Conservation (phyloP, 2,888 invertebrate genomes). For the Tinea trinotella region DNA sequence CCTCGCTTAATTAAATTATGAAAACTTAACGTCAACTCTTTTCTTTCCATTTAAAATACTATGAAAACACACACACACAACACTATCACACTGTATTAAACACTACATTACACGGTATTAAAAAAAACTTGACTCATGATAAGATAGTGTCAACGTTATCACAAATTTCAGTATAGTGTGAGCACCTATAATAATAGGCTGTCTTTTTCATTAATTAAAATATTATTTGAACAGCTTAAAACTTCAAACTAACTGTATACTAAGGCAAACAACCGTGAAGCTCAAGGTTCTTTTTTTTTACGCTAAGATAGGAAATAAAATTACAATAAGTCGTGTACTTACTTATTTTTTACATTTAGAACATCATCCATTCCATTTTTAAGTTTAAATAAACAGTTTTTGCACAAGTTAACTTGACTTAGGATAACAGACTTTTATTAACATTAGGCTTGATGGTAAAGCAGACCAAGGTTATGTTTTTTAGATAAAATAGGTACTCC, state of each 20-base stretch:
- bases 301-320: background rate
- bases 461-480: constrained; percentile 1
- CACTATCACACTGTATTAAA: background rate
- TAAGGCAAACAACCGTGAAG: background rate
- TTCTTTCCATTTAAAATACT: constrained; percentile 48
- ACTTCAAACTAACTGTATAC: background rate
- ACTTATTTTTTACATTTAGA: background rate
- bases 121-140: background rate
- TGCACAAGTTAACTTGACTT: background rate
- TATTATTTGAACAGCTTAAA: constrained; percentile 2
- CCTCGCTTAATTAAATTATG: constrained; percentile 68
- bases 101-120: constrained; percentile 5
- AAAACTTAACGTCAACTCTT: constrained; percentile 61
- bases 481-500: no score
- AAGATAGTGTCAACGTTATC: constrained; percentile 12
- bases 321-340: constrained; percentile 5
- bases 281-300: constrained; percentile 10
- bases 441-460: background rate
- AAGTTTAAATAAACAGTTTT: background rate
- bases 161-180: constrained; percentile 1
- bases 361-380: background rate
- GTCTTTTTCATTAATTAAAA: background rate
- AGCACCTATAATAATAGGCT: background rate
- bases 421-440: no score
- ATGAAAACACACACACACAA: constrained; percentile 1